Conservation (phyloP, 2,113 vertebrate species). For the Sander lucioperca region DNA sequence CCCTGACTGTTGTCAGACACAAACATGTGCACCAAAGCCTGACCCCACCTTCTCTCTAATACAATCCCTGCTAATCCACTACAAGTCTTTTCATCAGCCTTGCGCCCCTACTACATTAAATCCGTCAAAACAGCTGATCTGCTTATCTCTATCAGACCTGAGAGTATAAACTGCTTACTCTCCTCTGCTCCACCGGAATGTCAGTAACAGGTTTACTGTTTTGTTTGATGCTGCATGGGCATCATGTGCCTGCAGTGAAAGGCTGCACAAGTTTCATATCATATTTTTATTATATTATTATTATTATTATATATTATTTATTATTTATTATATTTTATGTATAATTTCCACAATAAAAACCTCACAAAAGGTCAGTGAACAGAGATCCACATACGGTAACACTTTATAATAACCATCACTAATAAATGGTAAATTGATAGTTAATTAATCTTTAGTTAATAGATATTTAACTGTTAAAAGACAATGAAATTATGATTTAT, state of each 20-base stretch:
- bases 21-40: slow-evolving; percentile 45
- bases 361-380: background rate
- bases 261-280: background rate
- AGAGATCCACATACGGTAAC: background rate
- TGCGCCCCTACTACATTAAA: slow-evolving; percentile 49
- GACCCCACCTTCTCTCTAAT: slow-evolving; percentile 36
- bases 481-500: too few species aligned
- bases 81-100: slow-evolving; percentile 51
- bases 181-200: slow-evolving; percentile 34
- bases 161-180: slow-evolving; percentile 70
- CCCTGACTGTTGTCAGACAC: slow-evolving; percentile 19
- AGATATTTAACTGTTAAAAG: too few species aligned
- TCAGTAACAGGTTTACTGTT: slow-evolving; percentile 62
- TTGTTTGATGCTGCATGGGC: slow-evolving; percentile 25
- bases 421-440: too few species aligned
- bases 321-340: too few species aligned
- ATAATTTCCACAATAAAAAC: background rate
- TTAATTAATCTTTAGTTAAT: too few species aligned
- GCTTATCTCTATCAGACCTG: slow-evolving; percentile 72
- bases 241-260: slow-evolving; percentile 28
- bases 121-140: slow-evolving; percentile 73
- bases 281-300: too few species aligned
- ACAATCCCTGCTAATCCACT: slow-evolving; percentile 51
- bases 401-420: too few species aligned
- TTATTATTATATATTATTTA: too few species aligned